Base-by-base conservation (phyloP, 2,888 invertebrate genomes). In the Caenorhabditis sp. region DNA sequence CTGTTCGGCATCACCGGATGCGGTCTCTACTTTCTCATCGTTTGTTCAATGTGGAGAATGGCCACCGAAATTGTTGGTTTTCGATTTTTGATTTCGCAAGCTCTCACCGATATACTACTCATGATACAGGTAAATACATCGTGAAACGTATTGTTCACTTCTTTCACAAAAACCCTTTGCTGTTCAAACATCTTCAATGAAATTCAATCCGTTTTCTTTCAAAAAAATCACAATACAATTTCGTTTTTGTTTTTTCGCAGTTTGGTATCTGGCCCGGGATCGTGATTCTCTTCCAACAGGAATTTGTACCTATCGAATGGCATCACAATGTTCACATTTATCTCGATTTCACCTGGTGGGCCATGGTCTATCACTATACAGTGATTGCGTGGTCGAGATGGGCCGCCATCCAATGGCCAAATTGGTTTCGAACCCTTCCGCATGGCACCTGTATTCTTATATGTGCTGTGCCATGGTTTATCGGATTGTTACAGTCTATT, bases 251-350 rank as follows among this genome's bases (percentile, higher is more conserved):
- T 59, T 21, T 53, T 21, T 77, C 73, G 57, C 75, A 81, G 76
- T 83, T 83, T 59, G 83, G 78, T 4, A 66, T 83, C n/a, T 83
- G 81, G 81, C 83, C 83, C 12, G 83, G 83, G 14, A 63, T 82
- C 21, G 81, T 83, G 5, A 83, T 83, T 26, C 54, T 82, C 57
- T 67, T 69, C 1, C 79, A 82, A 58, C 67, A 77, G 50, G 83
- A 83, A 55, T 66, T 82, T 5, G 71, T 78, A 12, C 71, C 69
- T n/a, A 50, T 63, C 14, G 65, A 62, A 24, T 76, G 69, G 67
- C 51, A 81, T 21, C 78, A 78, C 76, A 73, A 76, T 53, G 65
- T 79, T 5, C 82, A 83, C 54, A 72, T 82, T 23, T 83, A 83
- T 58, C 66, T 83, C n/a, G 79, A 83, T 54, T 80, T 81, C 65